These are phyloP conservation scores for Holcopasites calliopsidis DNA, from an alignment of 1,140 invertebrate species.

Conservation along the genomic window DNA sequence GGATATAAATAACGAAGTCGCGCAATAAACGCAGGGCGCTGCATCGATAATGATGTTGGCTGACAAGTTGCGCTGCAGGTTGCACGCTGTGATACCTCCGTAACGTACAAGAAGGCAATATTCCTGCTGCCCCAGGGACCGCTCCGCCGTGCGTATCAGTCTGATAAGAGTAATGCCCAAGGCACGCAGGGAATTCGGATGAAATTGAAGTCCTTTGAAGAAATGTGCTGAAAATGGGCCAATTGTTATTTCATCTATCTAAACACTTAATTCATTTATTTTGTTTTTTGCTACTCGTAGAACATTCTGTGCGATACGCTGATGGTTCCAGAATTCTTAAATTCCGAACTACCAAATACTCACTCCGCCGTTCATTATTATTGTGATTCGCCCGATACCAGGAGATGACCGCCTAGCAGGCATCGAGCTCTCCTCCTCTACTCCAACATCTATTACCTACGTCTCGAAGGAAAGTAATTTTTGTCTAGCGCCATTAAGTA, in stretches of 20 bases:
- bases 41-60: constrained; percentile 72
- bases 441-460: neutral
- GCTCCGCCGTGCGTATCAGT: neutral
- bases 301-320: too few relatives aligned
- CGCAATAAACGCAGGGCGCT: constrained; percentile 46
- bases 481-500: constrained; percentile 17
- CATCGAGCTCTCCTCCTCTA: neutral
- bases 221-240: too few relatives aligned
- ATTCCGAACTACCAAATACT: too few relatives aligned
- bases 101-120: constrained; percentile 41
- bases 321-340: too few relatives aligned
- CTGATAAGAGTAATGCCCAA: constrained; percentile 26
- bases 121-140: constrained; percentile 21
- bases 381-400: constrained; percentile 35
- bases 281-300: too few relatives aligned
- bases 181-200: neutral
- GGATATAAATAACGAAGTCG: constrained; percentile 62
- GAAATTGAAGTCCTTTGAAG: too few relatives aligned
- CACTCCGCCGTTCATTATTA: too few relatives aligned
- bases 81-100: constrained; percentile 56
- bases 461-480: constrained; percentile 17
- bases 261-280: too few relatives aligned
- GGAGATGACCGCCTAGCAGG: constrained; percentile 25
- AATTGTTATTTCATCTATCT: too few relatives aligned
- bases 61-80: constrained; percentile 70